A percentile compares a stretch with the other conserved stretches of the same genome.
These are phyloP conservation scores for Drosophila tsacasi DNA, from an alignment of 1,140 invertebrate species.

Conservation along the genomic window DNA sequence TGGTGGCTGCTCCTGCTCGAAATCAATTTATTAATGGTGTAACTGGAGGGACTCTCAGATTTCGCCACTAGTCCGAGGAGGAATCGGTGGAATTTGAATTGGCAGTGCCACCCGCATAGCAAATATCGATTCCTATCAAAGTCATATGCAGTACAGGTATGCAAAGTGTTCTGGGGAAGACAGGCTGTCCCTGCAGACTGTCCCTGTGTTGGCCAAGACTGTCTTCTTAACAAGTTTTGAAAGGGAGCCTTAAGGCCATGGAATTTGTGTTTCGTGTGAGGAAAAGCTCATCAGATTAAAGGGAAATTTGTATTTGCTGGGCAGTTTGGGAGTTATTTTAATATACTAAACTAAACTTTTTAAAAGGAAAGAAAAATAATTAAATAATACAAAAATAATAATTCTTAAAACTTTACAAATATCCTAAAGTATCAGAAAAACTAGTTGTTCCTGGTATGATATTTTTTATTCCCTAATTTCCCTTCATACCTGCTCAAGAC, in stretches of 20 bases:
- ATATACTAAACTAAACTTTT: no score
- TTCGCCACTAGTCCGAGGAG: constrained; percentile 12
- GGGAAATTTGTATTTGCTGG: not conserved
- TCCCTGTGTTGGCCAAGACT: constrained; percentile 5
- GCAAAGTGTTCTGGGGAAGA: constrained; percentile 48
- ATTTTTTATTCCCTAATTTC: no score
- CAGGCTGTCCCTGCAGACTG: not conserved
- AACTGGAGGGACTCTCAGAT: constrained; percentile 17
- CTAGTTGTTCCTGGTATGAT: no score
- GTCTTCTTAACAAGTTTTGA: not conserved
- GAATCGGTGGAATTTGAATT: constrained; percentile 11
- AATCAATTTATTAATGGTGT: constrained; percentile 19
- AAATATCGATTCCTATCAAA: constrained; percentile 49
- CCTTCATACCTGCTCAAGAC: not conserved
- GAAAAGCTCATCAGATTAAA: not conserved
- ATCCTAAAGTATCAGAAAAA: no score
- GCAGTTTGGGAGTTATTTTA: no score
- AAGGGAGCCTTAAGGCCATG: not conserved
- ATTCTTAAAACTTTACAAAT: no score
- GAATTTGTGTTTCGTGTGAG: not conserved
- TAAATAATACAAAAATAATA: not conserved
- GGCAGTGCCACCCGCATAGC: constrained; percentile 38
- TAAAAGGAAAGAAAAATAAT: not conserved
- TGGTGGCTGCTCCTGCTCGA: not conserved
- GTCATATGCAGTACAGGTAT: constrained; percentile 44